Conservation (phyloP, 1,140 invertebrate genomes). For the Euura lappo region DNA sequence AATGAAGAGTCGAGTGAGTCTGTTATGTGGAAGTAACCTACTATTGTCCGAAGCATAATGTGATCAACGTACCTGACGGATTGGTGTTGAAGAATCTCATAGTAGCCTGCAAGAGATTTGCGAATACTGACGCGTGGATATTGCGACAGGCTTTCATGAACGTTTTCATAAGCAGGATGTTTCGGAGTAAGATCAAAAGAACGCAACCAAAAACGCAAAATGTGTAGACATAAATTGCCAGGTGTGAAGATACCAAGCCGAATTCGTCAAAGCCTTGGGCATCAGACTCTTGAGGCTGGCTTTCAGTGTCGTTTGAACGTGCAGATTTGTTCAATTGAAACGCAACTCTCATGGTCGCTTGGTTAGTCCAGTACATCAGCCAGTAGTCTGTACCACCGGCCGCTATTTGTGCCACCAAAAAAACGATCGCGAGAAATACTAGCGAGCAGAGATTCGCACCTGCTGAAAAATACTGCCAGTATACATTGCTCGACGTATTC, state of each 20-base stretch:
- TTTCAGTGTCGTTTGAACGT: background rate
- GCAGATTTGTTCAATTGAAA: conserved; percentile 7
- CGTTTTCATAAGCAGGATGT: conserved; percentile 76
- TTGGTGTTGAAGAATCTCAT: conserved; percentile 92
- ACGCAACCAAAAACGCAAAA: conserved; percentile 53
- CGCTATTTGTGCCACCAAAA: conserved; percentile 71
- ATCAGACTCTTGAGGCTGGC: background rate
- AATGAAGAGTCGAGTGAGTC: conserved; percentile 11
- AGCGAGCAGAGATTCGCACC: conserved; percentile 69
- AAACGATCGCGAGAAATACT: conserved; percentile 62
- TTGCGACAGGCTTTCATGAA: conserved; percentile 81
- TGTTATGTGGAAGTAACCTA: background rate
- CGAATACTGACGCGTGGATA: conserved; percentile 85
- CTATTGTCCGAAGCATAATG: background rate
- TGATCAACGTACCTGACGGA: conserved; percentile 61
- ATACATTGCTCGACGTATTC: conserved; percentile 63
- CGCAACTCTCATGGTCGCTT: conserved; percentile 50
- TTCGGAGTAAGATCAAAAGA: conserved; percentile 67
- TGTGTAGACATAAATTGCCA: conserved; percentile 65
- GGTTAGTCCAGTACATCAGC: conserved; percentile 75
- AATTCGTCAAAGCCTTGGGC: conserved; percentile 31
- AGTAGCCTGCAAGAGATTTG: conserved; percentile 77
- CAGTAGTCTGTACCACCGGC: conserved; percentile 81
- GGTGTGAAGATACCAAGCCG: conserved; percentile 32
- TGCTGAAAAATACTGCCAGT: conserved; percentile 70